Conservation (phyloP, 2,113 vertebrate species). For the Sylvietta virens region DNA sequence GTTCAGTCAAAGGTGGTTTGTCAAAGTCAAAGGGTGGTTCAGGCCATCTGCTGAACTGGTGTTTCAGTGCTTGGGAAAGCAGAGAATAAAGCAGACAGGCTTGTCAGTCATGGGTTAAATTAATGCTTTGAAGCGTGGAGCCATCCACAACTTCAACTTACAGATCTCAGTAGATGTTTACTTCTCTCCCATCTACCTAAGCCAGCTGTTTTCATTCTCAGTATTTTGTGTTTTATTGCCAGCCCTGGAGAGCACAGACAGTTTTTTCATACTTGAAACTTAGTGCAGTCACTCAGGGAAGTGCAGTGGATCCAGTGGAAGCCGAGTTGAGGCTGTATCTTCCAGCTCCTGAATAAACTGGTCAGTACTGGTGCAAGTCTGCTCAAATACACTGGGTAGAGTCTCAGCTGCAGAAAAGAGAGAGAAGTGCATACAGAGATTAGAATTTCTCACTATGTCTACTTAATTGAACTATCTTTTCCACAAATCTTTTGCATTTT, state of each 20-base stretch:
- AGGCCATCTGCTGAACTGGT: slow-evolving; percentile 46
- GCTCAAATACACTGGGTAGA: neutral
- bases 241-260: neutral
- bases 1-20: no score
- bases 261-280: neutral
- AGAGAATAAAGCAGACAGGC: neutral
- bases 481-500: neutral
- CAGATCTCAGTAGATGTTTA: neutral
- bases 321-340: neutral
- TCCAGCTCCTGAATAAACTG: neutral
- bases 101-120: neutral
- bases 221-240: neutral
- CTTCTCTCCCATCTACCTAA: neutral
- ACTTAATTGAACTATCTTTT: neutral
- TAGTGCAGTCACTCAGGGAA: neutral
- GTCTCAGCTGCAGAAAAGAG: neutral
- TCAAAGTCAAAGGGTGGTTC: neutral
- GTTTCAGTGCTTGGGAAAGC: slow-evolving; percentile 19
- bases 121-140: slow-evolving; percentile 14
- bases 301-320: neutral
- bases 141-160: neutral
- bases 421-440: neutral
- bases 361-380: neutral
- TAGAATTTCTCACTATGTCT: neutral
- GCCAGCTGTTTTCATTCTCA: neutral